Percentiles rank a stretch among this genome's conserved stretches.
phyloP scores from a whole-genome alignment of 2,113 vertebrate genomes.

The Pluvianellus socialis region DNA sequence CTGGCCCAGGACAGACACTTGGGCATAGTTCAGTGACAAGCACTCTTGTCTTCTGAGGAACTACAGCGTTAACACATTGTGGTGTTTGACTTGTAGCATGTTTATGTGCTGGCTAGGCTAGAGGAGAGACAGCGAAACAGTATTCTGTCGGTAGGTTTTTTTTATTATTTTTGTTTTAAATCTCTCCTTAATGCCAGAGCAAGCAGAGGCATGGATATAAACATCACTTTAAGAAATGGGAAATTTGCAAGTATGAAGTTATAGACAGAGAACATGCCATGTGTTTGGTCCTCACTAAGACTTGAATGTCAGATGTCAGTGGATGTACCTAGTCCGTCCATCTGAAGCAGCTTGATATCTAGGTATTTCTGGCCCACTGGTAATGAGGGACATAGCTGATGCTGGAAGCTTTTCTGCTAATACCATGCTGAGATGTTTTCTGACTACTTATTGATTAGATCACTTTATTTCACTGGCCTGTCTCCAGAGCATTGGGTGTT shows the following conservation, averaged over 20 bases:
- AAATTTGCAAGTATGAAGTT: not conserved
- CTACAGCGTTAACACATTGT: not conserved
- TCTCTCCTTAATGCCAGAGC: not conserved
- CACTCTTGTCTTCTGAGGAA: not conserved
- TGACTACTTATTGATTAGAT: not conserved
- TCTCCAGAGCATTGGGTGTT: not conserved
- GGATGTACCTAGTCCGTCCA: not conserved
- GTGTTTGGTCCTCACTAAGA: not conserved
- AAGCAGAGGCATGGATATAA: not conserved
- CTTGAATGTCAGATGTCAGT: not conserved
- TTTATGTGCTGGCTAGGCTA: not conserved
- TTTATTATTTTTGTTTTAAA: not conserved
- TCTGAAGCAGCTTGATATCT: not conserved
- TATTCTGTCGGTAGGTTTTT: not conserved
- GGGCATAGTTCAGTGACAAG: not conserved
- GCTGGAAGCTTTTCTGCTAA: not conserved
- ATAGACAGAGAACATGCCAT: accelerated
- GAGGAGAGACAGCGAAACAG: not conserved
- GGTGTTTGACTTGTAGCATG: not conserved
- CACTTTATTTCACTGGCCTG: not conserved
- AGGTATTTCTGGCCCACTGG: not conserved
- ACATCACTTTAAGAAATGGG: not conserved
- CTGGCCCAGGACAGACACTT: not conserved
- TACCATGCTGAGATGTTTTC: not conserved
- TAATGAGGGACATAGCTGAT: not conserved